Conservation (phyloP, 2,113 vertebrate species). For the Esox niger region DNA sequence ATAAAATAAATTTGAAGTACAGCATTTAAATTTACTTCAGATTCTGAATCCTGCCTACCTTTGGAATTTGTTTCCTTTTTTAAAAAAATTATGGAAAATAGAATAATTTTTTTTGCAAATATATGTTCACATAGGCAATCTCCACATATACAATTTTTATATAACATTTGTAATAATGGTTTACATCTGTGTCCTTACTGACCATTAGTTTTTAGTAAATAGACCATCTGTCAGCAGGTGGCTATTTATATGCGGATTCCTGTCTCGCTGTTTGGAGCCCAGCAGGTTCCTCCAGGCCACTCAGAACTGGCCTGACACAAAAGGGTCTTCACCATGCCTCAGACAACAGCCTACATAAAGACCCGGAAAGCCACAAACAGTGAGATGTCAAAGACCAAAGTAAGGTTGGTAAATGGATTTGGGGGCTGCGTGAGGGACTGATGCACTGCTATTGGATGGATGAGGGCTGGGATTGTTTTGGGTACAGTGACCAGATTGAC, state of each 20-base stretch:
- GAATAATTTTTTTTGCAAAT: too few relatives aligned
- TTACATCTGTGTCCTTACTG: too few relatives aligned
- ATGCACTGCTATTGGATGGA: constrained; percentile 66
- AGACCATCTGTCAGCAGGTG: constrained; percentile 70
- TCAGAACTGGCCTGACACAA: constrained; percentile 66
- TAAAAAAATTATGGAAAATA: too few relatives aligned
- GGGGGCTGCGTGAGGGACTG: constrained; percentile 41
- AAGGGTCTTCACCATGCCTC: constrained; percentile 67
- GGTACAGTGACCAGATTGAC: constrained; percentile 37
- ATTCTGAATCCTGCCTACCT: too few relatives aligned
- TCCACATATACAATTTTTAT: too few relatives aligned
- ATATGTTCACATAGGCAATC: too few relatives aligned
- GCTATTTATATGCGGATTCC: constrained; percentile 70
- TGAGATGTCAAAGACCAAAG: constrained; percentile 54
- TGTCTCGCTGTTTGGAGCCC: constrained; percentile 61
- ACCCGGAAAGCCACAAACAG: constrained; percentile 68
- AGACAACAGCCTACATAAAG: constrained; percentile 69
- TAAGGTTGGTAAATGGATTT: constrained; percentile 41
- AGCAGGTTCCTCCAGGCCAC: constrained; percentile 63
- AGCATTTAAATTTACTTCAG: too few relatives aligned
- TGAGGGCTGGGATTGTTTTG: constrained; percentile 52
- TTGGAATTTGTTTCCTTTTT: too few relatives aligned
- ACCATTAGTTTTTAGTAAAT: too few relatives aligned
- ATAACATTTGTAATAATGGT: too few relatives aligned
- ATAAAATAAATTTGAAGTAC: too few relatives aligned